Base-by-base conservation (phyloP, 2,888 invertebrate genomes). In the Sarcophaga carnaria region DNA sequence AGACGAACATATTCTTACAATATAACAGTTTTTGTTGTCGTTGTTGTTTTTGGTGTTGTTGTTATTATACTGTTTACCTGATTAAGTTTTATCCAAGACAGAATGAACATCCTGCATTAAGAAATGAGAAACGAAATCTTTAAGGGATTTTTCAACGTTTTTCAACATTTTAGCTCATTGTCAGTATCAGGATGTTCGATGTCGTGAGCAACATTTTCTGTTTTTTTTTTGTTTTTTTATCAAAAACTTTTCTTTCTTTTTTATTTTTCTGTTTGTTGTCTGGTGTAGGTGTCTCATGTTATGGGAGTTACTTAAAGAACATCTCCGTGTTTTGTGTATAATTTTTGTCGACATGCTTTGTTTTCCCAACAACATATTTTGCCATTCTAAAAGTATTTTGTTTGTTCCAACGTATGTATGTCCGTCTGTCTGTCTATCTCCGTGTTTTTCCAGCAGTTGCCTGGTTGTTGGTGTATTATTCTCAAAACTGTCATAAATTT, bases 401-500 rank as follows among this genome's bases (percentile, higher is more conserved):
- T 78, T 64, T 45, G 78, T 54, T 14, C 17, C 12, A 54, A 54
- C 4, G 54, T 37, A 37, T 37, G 8, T 8, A 6, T 37, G 54
- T 54, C 14, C 4, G 10, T 54, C 54, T 54, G 17, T 54, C 49
- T 49, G 49, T 49, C 49, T 14, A 11, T 14, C 54, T 54, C 3
- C 14, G 49, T 49, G 60, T 62, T 77, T 27, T 70, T 37, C 37
- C 37, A 37, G 37, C 37, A 37, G 37, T 37, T 37, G 37, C 8
- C 37, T 37, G 37, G 47, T 17, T n/a, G n/a, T 45, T 49, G 17
- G 4, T 90, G 90, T 85, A 91, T 89, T 92, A 91, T 91, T 92
- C 92, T 91, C 92, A 90, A 90, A 92, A 91, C 92, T 92, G 92
- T 90, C 92, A 92, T 92, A 92, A 92, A 92, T 92, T 92, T 92